Conservation (phyloP, 2,797 vertebrate genomes). For the Sebastes hubbsi region DNA sequence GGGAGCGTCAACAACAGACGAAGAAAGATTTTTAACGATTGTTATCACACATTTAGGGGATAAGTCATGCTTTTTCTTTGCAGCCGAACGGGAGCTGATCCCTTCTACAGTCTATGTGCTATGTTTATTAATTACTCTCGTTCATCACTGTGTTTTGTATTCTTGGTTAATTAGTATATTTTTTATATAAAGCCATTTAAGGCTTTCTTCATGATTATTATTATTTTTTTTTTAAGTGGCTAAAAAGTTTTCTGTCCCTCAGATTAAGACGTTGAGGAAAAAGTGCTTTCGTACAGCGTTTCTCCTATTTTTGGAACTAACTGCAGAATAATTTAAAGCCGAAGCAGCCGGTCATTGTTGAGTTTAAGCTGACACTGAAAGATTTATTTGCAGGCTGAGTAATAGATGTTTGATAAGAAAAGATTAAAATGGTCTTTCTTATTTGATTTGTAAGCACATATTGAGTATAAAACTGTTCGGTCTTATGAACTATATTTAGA, state of each 20-base stretch:
- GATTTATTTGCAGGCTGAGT: slow-evolving; percentile 1
- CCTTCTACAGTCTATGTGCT: background rate
- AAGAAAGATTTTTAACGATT: background rate
- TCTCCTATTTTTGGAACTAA: background rate
- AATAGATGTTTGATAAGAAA: slow-evolving; percentile 1
- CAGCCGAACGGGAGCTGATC: background rate
- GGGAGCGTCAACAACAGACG: background rate
- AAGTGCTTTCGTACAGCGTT: background rate
- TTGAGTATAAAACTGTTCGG: background rate
- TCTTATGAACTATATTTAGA: background rate
- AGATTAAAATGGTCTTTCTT: background rate
- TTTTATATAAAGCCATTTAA: background rate
- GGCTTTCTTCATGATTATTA: background rate
- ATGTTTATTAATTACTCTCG: background rate
- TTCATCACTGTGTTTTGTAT: background rate
- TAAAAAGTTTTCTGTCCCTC: slow-evolving; percentile 1
- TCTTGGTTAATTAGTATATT: background rate
- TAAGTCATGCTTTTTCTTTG: background rate
- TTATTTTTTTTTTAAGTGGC: background rate
- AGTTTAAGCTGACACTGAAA: background rate
- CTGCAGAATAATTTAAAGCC: slow-evolving; percentile 19
- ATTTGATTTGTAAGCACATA: slow-evolving; percentile 1
- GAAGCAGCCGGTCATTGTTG: slow-evolving; percentile 6
- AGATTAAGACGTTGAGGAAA: background rate
- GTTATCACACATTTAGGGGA: background rate